Evolutionary conservation across 2,797 vertebrate species (phyloP).

Genomic region (Pipistrellus nathusii): DNA sequence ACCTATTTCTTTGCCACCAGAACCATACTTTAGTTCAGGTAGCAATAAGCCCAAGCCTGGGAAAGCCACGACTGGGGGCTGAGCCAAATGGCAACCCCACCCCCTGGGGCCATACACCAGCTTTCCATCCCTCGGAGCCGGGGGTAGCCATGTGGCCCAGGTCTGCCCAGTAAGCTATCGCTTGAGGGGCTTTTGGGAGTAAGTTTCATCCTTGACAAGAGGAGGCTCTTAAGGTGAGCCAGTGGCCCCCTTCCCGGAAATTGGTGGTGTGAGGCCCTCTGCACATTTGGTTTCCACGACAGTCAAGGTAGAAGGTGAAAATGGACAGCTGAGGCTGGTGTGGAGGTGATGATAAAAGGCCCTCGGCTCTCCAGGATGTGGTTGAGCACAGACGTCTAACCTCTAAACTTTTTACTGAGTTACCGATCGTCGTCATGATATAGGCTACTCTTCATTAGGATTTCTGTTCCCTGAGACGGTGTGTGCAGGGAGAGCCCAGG

Average conservation of each 20-base stretch:
- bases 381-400: not conserved
- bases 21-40: not conserved
- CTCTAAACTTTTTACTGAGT: not conserved
- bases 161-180: not conserved
- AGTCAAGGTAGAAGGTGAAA: constrained; percentile 20
- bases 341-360: not conserved
- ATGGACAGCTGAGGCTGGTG: not conserved
- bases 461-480: not conserved
- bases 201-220: not conserved
- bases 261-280: not conserved
- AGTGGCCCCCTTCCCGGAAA: not conserved
- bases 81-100: not conserved
- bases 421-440: not conserved
- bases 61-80: not conserved
- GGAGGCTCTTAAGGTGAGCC: not conserved
- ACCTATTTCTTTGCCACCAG: not conserved
- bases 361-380: not conserved
- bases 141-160: not conserved
- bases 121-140: not conserved
- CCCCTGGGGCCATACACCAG: not conserved
- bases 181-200: not conserved
- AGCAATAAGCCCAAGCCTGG: not conserved
- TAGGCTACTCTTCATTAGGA: not conserved
- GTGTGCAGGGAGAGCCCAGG: not conserved
- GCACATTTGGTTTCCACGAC: not conserved